Evolutionary conservation across 2,888 invertebrate species (phyloP), one percentile per base, ranked within the genome.

Genomic region (Frankliniella fusca): DNA sequence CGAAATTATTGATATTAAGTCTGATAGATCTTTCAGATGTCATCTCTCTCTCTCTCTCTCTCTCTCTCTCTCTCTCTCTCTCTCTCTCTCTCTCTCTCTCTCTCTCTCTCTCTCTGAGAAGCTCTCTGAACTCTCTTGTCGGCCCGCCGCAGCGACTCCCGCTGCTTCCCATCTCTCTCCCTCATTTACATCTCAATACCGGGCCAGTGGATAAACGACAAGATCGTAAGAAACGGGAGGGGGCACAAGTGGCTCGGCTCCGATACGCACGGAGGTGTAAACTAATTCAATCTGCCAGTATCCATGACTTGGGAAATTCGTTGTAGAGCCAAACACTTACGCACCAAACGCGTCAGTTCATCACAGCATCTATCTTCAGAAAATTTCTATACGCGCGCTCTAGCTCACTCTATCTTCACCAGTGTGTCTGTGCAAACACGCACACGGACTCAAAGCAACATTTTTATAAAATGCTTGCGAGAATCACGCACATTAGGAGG

Each of bases 121-220:
- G 38, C 38, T 15, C 61, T 61, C 38, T 5, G 38, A 38, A 15
- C 61, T 61, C 61, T 61, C 61, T 15, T 38, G 38, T 7, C 61
- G 27, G 27, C 70, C 23, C 70, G 23, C 54, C 18, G 54, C 54
- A 2, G 54, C 15, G 54, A 18, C 54, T 38, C 54, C 70, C 70
- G 70, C 70, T 9, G 70, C 23, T 27, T 27, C 27, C 70, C 23
- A 70, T 70, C 70, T 70, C 70, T 76, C 23, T 76, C 27, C 23
- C 70, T 76, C 70, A 76, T 76, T 76, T 76, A 76, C 70, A 76
- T 76, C 70, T 76, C 70, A 76, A 76, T 76, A 76, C 70, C 23
- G 70, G 70, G 12, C 70, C 23, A 27, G 70, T 76, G 70, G 12
- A 27, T 76, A 23, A 23, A 23, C 70, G 27, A 38, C 38, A 38